Base-by-base conservation (phyloP, 2,113 vertebrate genomes). In the Arizona elegans region DNA sequence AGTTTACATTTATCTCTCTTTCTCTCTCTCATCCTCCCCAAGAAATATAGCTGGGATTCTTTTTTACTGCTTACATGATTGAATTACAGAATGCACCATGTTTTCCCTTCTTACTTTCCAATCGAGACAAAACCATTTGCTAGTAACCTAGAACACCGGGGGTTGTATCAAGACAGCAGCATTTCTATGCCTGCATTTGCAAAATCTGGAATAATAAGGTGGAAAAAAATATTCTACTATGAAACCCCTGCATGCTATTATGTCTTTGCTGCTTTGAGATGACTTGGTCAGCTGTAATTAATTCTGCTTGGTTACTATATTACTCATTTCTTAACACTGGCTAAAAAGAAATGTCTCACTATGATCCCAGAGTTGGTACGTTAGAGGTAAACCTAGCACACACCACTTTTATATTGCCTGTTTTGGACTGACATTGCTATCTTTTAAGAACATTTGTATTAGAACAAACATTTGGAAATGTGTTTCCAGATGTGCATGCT, bases 351-450 rank as follows among this genome's bases (percentile, higher is more conserved):
- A 89, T 58, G n/a, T 43, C 54, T 55, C 65, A 24, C 26, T 62
- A n/a, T 91, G 54, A 53, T 59, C 53, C 17, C 33, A 38, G n/a
- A 65, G 65, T 65, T 55, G 9, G 59, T 33, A 52, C 85, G 33
- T 38, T 54, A 47, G 0, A 29, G 19, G 93, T 90, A 43, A 75
- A 86, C 58, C 85, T 88, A 19, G 38, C 0, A 0, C 8, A 87
- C 62, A 15, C 62, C 10, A 87, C 56, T 52, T 52, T 93, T 6
- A 0, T 0, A 90, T 75, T 29, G 59, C 0, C 0, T 75, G 26
- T 8, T 0, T 2, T 0, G 0, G 9, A n/a, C 3, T 81, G 75
- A 38, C 0, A 3, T 58, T 1, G 0, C 17, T 0, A 47, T 88
- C 58, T 53, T 24, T 0, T 1, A 47, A 24, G 0, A 21, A 0